Conservation (phyloP, 2,888 invertebrate species). For the Silvanus unidentatus region DNA sequence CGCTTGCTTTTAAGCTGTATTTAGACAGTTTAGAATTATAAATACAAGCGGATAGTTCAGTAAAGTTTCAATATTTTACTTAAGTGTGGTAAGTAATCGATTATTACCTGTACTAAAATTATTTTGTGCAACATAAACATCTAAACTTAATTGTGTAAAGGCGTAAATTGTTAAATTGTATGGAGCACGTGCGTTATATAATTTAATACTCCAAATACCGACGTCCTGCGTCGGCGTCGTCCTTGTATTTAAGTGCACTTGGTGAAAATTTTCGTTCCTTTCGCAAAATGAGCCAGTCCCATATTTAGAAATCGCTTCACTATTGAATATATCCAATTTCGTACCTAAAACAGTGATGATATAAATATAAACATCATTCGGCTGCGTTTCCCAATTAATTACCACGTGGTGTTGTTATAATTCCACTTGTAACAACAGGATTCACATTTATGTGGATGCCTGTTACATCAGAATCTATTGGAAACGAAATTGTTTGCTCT, state of each 20-base stretch:
- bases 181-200: conserved; percentile 22
- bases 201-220: conserved; percentile 35
- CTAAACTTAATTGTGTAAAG: conserved; percentile 27
- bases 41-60: not conserved
- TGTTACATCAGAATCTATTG: conserved; percentile 40
- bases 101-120: conserved; percentile 15
- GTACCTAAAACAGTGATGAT: conserved; percentile 40
- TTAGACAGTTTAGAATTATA: not conserved
- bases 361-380: conserved; percentile 7
- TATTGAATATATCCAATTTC: conserved; percentile 50
- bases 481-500: conserved; percentile 38
- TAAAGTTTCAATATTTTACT: not conserved
- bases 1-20: not conserved
- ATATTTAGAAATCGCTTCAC: conserved; percentile 47
- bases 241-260: conserved; percentile 32
- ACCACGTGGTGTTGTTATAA: conserved; percentile 32
- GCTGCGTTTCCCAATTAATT: conserved; percentile 10
- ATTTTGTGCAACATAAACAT: conserved; percentile 16
- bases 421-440: conserved; percentile 19
- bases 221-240: conserved; percentile 22
- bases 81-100: conserved; percentile 2
- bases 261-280: conserved; percentile 26
- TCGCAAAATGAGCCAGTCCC: conserved; percentile 38
- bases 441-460: conserved; percentile 31
- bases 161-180: conserved; percentile 36